Base-by-base conservation (phyloP, 2,797 vertebrate genomes). In the Lacerta bilineata region DNA sequence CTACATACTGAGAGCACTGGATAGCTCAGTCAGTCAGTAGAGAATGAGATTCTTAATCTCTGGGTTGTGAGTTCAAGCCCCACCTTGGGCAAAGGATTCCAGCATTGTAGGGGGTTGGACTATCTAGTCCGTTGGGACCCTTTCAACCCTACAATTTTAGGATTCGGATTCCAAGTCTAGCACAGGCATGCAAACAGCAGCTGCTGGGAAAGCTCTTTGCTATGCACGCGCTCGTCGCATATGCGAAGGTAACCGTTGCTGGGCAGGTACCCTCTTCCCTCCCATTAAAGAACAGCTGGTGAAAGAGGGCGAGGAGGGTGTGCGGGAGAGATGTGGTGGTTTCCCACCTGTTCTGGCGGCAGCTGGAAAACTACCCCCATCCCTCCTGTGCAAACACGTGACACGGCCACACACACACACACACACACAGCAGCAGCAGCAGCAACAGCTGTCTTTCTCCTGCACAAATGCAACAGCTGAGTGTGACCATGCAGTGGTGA, bases 151-250 rank as follows among this genome's bases (percentile, higher is more conserved):
- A 50, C 50, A 50, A 50, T 50, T 50, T 13, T 50, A 50, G 50
- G 50, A 13, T 50, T 50, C 50, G 13, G 50, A 50, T 50, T 50
- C 41, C 41, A 18, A 15, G 1, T 41, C 81, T 29, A 23, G 17
- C 41, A 17, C 75, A 78, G 29, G 41, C 61, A 13, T 20, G 82
- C 90, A 80, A 92, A 41, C 92, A 91, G 94, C 93, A 93, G 94
- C 94, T 94, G 88, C 86, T 90, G 82, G 85, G 83, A 91, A 93
- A 91, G 33, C 25, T 23, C 36, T 46, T 15, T 46, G 11, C 50
- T 50, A 50, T 50, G 50, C 50, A 13, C 50, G 15, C 1, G 50
- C 50, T 50, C n/a, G 5, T 18, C 71, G 8, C 33, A 74, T 74
- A 33, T 33, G 36, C 33, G 5, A 18, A 72, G 33, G 80, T n/a